Percentiles rank a stretch among this genome's conserved stretches.
Conservation (phyloP, 1,140 invertebrate species). For the Drosophila lini region DNA sequence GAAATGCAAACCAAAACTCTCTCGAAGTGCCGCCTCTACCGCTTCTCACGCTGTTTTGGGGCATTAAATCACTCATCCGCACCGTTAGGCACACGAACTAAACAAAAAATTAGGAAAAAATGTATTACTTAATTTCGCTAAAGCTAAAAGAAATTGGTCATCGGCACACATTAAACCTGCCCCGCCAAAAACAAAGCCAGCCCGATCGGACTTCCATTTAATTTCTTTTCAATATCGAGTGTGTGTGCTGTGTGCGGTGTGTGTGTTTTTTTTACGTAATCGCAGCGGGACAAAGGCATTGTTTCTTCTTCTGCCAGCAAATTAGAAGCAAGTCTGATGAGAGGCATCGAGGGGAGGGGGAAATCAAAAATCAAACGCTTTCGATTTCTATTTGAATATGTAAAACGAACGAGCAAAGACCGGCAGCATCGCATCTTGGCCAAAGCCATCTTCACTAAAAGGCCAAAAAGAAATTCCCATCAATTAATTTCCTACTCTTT, state of each 20-base stretch:
- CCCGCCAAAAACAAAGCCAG: conserved; percentile 9
- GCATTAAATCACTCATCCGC: conserved; percentile 38
- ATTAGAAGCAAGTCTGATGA: conserved; percentile 59
- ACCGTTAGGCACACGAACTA: conserved; percentile 42
- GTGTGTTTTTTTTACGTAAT: conserved; percentile 63
- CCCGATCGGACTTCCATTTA: conserved; percentile 1
- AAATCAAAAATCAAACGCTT: conserved; percentile 71
- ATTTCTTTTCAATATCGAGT: conserved; percentile 26
- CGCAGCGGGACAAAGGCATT: conserved; percentile 47
- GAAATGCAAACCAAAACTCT: not conserved
- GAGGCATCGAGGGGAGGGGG: not conserved
- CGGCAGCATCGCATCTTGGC: conserved; percentile 46
- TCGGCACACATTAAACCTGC: conserved; percentile 24
- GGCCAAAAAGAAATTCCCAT: conserved; percentile 78
- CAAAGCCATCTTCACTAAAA: conserved; percentile 43
- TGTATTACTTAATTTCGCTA: conserved; percentile 76
- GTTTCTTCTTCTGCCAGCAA: conserved; percentile 62
- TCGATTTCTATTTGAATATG: conserved; percentile 82
- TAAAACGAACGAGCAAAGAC: conserved; percentile 64
- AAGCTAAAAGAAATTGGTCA: conserved; percentile 43
- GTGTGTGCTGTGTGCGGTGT: no score
- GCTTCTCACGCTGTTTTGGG: conserved; percentile 25
- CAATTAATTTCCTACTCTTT: conserved; percentile 64
- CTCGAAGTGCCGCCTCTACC: not conserved
- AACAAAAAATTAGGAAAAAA: conserved; percentile 7